phyloP scores from a whole-genome alignment of 64 coral and sea anemone species.

The Pachyseris speciosa region DNA sequence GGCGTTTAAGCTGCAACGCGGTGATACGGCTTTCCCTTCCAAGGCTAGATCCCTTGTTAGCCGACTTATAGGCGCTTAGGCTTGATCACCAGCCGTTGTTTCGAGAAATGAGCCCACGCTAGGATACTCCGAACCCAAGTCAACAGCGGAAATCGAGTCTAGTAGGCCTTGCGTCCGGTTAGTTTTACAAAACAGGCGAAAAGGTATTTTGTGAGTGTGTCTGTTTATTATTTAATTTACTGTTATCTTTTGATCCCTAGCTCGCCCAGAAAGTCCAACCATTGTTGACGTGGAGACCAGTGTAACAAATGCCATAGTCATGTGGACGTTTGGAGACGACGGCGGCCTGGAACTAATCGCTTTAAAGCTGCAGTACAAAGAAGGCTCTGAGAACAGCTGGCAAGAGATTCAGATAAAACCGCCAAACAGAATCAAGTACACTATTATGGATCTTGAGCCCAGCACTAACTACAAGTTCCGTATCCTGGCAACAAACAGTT shows the following conservation, averaged over 20 bases:
- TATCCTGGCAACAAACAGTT: conserved; percentile 73
- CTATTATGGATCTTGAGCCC: conserved; percentile 63
- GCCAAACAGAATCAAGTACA: conserved; percentile 71
- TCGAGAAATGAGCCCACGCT: too few relatives aligned
- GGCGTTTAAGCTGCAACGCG: too few relatives aligned
- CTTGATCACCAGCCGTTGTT: too few relatives aligned
- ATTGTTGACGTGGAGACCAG: conserved; percentile 69
- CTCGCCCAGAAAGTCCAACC: conserved; percentile 78
- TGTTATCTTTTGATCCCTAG: conserved; percentile 13
- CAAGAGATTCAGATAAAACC: conserved; percentile 81
- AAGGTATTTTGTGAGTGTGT: too few relatives aligned
- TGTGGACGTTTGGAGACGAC: conserved; percentile 77
- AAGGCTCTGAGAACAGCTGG: conserved; percentile 36
- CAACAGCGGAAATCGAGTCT: too few relatives aligned
- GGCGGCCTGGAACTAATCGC: conserved; percentile 73
- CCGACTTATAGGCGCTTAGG: too few relatives aligned
- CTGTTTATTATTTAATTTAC: too few relatives aligned
- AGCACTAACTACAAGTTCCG: conserved; percentile 86
- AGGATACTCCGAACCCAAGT: too few relatives aligned
- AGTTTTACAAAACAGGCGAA: too few relatives aligned
- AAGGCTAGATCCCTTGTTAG: too few relatives aligned
- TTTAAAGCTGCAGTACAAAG: conserved; percentile 80
- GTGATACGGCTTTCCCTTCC: too few relatives aligned
- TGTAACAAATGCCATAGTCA: conserved; percentile 40
- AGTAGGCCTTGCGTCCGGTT: too few relatives aligned